phyloP scores from a whole-genome alignment of 1,140 invertebrate species.

The Macrostomum lignano region DNA sequence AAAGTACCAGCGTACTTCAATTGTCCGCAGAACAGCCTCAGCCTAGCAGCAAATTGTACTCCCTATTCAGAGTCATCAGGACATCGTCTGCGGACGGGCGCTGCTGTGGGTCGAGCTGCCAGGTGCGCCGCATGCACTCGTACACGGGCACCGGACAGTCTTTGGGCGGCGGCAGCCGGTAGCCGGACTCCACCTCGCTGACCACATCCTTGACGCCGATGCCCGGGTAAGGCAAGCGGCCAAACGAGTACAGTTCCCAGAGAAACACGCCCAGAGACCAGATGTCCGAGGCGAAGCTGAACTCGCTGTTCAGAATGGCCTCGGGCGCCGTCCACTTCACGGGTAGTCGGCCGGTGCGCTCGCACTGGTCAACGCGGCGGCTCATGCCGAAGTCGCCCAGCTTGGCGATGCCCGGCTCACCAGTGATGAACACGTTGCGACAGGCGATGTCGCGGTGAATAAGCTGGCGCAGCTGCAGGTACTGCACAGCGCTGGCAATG shows the following conservation, averaged over 20 bases:
- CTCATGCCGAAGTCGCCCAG: no score
- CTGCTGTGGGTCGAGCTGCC: slow-evolving; percentile 87
- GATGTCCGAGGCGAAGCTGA: slow-evolving; percentile 85
- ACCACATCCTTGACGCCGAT: slow-evolving; percentile 59
- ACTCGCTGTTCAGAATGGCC: slow-evolving; percentile 89
- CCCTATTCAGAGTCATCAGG: no score
- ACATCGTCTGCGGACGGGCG: no score
- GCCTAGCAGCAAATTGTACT: slow-evolving; percentile 33
- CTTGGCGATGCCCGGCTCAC: no score
- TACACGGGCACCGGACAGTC: slow-evolving; percentile 52
- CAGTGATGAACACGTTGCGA: no score
- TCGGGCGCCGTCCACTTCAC: slow-evolving; percentile 97
- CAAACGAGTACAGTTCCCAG: slow-evolving; percentile 98
- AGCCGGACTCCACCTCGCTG: background rate
- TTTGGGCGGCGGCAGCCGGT: slow-evolving; percentile 8
- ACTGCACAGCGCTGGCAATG: slow-evolving; percentile 51
- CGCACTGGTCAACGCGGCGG: no score
- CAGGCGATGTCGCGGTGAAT: slow-evolving; percentile 69
- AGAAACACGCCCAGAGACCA: slow-evolving; percentile 96
- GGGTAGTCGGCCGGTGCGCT: slow-evolving; percentile 81
- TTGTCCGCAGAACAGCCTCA: no score
- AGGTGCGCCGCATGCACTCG: slow-evolving; percentile 87
- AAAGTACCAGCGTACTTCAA: no score
- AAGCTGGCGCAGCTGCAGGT: slow-evolving; percentile 60
- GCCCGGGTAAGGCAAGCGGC: slow-evolving; percentile 95